Evolutionary conservation across 2,797 vertebrate species (phyloP).

Genomic region (Chelon labrosus): DNA sequence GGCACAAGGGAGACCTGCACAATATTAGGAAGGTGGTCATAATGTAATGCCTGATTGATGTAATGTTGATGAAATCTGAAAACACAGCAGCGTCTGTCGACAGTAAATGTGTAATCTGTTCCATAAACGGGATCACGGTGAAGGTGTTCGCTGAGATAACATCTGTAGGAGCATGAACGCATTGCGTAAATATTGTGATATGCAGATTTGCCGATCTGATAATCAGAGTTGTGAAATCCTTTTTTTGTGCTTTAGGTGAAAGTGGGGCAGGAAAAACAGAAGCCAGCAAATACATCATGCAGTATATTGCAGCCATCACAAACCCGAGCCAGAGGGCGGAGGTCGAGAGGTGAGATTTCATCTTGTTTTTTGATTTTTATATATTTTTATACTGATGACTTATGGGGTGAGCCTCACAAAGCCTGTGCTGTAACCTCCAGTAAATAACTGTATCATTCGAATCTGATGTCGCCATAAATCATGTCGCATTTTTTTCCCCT

Average conservation of each 20-base stretch:
- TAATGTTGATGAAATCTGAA: too few species aligned
- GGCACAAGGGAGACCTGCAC: too few species aligned
- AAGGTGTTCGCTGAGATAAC: too few species aligned
- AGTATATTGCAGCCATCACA: constrained; percentile 95
- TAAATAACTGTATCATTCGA: constrained; percentile 4
- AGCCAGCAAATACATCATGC: constrained; percentile 97
- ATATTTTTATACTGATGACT: background rate
- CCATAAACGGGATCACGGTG: too few species aligned
- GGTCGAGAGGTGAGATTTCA: constrained; percentile 89
- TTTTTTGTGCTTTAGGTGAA: constrained; percentile 84
- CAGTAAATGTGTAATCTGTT: too few species aligned
- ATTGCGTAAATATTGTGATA: too few species aligned
- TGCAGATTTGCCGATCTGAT: too few species aligned
- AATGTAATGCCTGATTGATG: too few species aligned
- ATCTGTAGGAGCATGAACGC: too few species aligned
- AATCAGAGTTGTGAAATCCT: background rate
- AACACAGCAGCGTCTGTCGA: too few species aligned
- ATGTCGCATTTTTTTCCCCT: background rate
- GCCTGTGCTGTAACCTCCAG: background rate
- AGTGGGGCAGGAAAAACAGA: constrained; percentile 96
- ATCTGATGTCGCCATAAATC: constrained; percentile 24
- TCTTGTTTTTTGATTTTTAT: too few species aligned
- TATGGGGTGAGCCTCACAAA: background rate
- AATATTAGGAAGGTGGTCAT: too few species aligned
- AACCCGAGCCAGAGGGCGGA: constrained; percentile 91